Evolutionary conservation across 2,797 vertebrate species (phyloP).

Genomic region (Pyrocephalus nanus): DNA sequence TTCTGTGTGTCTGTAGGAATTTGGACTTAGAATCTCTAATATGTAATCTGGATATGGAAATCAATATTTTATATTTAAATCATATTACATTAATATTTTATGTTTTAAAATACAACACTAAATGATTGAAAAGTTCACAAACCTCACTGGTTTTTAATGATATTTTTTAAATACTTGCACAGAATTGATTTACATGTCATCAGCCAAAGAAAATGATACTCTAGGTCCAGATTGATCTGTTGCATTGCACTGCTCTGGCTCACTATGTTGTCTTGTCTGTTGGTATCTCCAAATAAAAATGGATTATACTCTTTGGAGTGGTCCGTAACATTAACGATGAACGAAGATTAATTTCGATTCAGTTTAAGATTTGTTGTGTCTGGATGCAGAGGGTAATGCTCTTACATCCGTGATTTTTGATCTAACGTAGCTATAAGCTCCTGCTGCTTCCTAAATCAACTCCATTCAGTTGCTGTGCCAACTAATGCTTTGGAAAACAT

Average conservation of each 20-base stretch:
- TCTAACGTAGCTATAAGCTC: not conserved
- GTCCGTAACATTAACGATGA: not conserved
- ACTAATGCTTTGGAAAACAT: not conserved
- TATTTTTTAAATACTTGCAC: not conserved
- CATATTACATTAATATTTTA: not conserved
- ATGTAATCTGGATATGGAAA: not conserved
- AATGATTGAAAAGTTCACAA: not conserved
- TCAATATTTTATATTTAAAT: not conserved
- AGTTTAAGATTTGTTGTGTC: not conserved
- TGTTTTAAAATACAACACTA: not conserved
- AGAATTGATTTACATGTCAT: not conserved
- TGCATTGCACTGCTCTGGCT: not conserved
- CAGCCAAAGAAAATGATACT: not conserved
- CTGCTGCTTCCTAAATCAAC: not conserved
- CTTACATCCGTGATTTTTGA: conserved; percentile 9
- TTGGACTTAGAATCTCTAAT: not conserved
- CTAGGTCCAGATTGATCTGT: not conserved
- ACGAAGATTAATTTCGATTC: not conserved
- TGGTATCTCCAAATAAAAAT: not conserved
- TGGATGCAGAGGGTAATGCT: not conserved
- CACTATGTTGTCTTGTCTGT: not conserved
- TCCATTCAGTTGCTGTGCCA: not conserved
- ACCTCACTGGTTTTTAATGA: not conserved
- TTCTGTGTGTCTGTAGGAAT: not conserved
- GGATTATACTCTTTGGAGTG: not conserved